Evolutionary conservation across 2,888 invertebrate genomes (phyloP), one percentile per base, ranked within the genome.

Genomic region (Noctua janthe): DNA sequence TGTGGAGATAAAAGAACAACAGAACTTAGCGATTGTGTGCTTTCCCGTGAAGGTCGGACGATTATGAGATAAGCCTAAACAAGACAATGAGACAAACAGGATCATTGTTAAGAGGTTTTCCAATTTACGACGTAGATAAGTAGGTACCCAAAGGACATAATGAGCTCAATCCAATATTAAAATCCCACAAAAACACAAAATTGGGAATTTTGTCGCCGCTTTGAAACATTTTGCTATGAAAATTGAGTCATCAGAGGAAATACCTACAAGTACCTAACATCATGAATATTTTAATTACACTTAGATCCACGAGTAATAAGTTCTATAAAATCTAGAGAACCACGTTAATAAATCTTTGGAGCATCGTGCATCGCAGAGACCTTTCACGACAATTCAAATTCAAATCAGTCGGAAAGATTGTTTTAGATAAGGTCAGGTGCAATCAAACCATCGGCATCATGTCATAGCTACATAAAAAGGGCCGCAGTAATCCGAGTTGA

Each of bases 371-470:
- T 62, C 54, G 20, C 35, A 47, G 39, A 74, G 51, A 72, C 64
- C 35, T 77, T 77, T 77, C 71, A 66, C 51, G 29, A 54, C 6
- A 64, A 75, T 84, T 67, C 47, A 75, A 81, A 84, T 84, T 81
- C 81, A 71, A 84, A 84, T 74, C 67, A 70, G 66, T 39, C 15
- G 64, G 23, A 66, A 77, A 74, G 70, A 75, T 69, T 62, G 69
- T 74, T 23, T 78, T 74, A 74, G 70, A 78, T 75, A 73, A 54
- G 47, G 69, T 75, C 74, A 73, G 51, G 43, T 69, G 35, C 54
- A 73, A 49, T 70, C 47, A 70, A 78, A 75, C 66, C 64, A 78
- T 82, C 59, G 56, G 15, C 64, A 64, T 72, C 20, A 39, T 74
- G 54, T 80, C 66, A 64, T 72, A 78, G 70, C 74, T 47, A 62